Percentiles rank a stretch among this genome's conserved stretches.
Evolutionary conservation across 2,113 vertebrate genomes (phyloP).

Genomic region (Cromileptes altivelis): DNA sequence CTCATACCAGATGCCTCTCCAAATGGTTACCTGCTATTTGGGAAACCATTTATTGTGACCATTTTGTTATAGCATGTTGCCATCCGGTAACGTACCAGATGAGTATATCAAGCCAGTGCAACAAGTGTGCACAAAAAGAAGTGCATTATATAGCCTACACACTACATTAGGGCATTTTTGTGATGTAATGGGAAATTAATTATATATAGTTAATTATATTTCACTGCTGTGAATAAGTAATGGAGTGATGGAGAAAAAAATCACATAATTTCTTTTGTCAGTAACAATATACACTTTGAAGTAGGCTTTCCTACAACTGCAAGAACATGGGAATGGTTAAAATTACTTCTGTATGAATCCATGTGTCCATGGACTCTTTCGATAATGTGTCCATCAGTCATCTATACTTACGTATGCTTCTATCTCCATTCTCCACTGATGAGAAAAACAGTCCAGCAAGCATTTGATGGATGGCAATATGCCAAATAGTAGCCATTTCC

Average conservation of each 20-base stretch:
- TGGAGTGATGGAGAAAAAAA: too few species aligned
- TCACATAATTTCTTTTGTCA: background rate
- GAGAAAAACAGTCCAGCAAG: background rate
- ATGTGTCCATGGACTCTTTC: background rate
- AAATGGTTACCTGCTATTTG: background rate
- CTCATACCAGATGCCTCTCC: background rate
- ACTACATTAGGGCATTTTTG: background rate
- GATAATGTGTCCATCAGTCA: background rate
- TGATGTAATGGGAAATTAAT: background rate
- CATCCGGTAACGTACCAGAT: background rate
- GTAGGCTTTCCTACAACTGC: background rate
- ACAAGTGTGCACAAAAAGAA: background rate
- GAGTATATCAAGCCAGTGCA: background rate
- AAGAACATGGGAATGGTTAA: background rate
- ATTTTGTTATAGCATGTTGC: background rate
- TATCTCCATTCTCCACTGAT: background rate
- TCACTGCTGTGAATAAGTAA: background rate
- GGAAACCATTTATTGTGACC: background rate
- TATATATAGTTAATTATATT: background rate
- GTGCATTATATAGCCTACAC: background rate
- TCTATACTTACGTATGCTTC: background rate
- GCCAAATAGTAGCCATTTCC: background rate
- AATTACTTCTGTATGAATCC: background rate
- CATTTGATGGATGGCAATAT: background rate
- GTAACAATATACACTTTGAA: background rate